Evolutionary conservation across 2,113 vertebrate genomes (phyloP).

Genomic region (Clinocottus analis): DNA sequence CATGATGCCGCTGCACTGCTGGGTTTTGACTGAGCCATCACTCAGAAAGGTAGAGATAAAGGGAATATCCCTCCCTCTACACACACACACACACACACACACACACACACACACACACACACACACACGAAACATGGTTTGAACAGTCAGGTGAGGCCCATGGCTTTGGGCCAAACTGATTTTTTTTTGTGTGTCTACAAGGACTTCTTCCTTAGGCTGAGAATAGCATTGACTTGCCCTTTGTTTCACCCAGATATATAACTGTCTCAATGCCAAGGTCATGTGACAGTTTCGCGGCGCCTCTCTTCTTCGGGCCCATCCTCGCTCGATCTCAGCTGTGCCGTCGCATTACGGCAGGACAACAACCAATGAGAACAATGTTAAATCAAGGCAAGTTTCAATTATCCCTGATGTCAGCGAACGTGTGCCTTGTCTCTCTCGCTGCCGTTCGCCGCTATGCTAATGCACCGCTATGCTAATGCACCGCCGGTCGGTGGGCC

Average conservation of each 20-base stretch:
- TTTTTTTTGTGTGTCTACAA: constrained; percentile 33
- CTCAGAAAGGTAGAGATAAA: constrained; percentile 47
- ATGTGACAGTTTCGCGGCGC: constrained; percentile 38
- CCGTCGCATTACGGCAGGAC: constrained; percentile 1
- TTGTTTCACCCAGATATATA: constrained; percentile 63
- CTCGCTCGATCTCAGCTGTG: constrained; percentile 17
- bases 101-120: constrained; percentile 7
- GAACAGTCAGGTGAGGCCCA: constrained; percentile 31
- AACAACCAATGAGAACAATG: constrained; percentile 40
- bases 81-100: constrained; percentile 22
- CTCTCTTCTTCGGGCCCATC: constrained; percentile 13
- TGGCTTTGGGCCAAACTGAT: constrained; percentile 36
- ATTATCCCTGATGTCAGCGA: constrained; percentile 64
- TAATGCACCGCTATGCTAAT: constrained; percentile 56
- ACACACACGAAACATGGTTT: constrained; percentile 19
- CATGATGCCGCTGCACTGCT: constrained; percentile 40
- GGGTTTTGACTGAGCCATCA: constrained; percentile 54
- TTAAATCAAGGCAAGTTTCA: constrained; percentile 68
- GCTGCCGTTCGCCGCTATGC: constrained; percentile 34
- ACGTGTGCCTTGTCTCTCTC: constrained; percentile 21
- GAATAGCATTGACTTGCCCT: constrained; percentile 67
- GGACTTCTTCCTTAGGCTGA: constrained; percentile 48
- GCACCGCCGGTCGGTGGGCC: constrained; percentile 20
- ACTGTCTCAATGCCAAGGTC: constrained; percentile 70
- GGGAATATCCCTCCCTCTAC: constrained; percentile 27